These are phyloP conservation scores for Crocidura indochinensis DNA, from an alignment of 2,797 vertebrate genomes.

Conservation along the genomic window DNA sequence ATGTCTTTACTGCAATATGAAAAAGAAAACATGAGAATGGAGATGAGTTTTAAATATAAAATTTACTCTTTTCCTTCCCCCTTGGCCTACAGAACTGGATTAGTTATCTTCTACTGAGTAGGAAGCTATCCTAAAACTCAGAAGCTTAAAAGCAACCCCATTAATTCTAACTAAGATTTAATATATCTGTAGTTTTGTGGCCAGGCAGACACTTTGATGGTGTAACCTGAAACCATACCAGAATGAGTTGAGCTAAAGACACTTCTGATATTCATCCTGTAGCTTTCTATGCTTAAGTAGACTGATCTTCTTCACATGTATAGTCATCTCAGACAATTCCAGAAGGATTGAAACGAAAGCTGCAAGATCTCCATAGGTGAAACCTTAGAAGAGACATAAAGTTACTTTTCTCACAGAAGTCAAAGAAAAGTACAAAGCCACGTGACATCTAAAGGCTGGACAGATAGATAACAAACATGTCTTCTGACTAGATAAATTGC, in stretches of 20 bases:
- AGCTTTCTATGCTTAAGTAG: background rate
- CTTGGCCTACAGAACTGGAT: background rate
- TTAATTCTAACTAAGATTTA: slow-evolving; percentile 15
- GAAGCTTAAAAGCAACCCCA: slow-evolving; percentile 29
- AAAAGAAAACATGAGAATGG: slow-evolving; percentile 7
- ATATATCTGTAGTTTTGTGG: background rate
- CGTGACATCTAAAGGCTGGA: background rate
- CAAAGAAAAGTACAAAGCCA: slow-evolving; percentile 43
- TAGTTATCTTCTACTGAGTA: slow-evolving; percentile 1
- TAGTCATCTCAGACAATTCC: slow-evolving; percentile 4
- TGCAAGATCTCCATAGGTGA: background rate
- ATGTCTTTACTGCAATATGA: slow-evolving; percentile 45
- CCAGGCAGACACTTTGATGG: background rate
- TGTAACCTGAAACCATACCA: background rate
- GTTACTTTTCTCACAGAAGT: slow-evolving; percentile 33
- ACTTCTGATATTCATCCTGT: background rate
- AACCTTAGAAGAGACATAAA: slow-evolving; percentile 7
- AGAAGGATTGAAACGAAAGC: slow-evolving; percentile 41
- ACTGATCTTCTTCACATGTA: background rate
- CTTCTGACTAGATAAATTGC: background rate
- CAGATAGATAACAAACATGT: background rate
- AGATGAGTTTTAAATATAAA: slow-evolving; percentile 35
- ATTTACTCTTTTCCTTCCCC: slow-evolving; percentile 17
- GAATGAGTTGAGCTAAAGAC: background rate
- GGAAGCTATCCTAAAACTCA: slow-evolving; percentile 6